Evolutionary conservation across 2,797 vertebrate species (phyloP), one percentile per base, ranked within the genome.

Genomic region (Masticophis lateralis): DNA sequence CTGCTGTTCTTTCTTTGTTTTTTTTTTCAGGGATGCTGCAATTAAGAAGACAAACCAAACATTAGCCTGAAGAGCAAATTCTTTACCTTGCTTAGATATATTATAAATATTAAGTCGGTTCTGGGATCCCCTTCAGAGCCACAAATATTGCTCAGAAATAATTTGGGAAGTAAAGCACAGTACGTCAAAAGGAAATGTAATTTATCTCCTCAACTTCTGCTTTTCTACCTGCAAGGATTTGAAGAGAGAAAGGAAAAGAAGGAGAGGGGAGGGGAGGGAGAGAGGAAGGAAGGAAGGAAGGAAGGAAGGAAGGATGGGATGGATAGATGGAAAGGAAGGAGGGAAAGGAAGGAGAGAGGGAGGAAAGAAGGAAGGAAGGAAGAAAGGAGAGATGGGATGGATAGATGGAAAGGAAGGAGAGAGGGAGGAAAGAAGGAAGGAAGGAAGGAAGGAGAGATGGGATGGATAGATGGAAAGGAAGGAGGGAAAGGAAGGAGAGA

Each of bases 251-350:
- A 66, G 12, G 61, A 63, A 5, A 63, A 13, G 27, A 27, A 22
- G 60, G 12, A 4, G 11, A 4, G 61, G 13, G 32, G 27, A 12
- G 11, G 4, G 27, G 13, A 69, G 66, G n/a, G 28, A 1, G 3
- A 27, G 10, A 22, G 3, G 3, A 27, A 1, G 25, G 10, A 1
- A 3, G 25, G 60, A 0, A 27, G 20, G 9, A 0, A 61, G 22
- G 59, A 0, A 27, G 22, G 22, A 1, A 61, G 60, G 20, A 25
- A 1, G 1, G 22, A 25, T 2, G 57, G 5, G 3, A 57, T 16
- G 5, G 56, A 57, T 18, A 9, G 60, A 61, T 1, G 60, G 25
- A 61, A 27, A 3, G 25, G 9, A 27, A 4, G 10, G 25, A 61
- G 0, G 2, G 60, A 27, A 27, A 0, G 2, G 60, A 27, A 27